A percentile compares a stretch with the other conserved stretches of the same genome.
phyloP scores from a whole-genome alignment of 2,797 vertebrate genomes.

The Pelodytes ibericus region DNA sequence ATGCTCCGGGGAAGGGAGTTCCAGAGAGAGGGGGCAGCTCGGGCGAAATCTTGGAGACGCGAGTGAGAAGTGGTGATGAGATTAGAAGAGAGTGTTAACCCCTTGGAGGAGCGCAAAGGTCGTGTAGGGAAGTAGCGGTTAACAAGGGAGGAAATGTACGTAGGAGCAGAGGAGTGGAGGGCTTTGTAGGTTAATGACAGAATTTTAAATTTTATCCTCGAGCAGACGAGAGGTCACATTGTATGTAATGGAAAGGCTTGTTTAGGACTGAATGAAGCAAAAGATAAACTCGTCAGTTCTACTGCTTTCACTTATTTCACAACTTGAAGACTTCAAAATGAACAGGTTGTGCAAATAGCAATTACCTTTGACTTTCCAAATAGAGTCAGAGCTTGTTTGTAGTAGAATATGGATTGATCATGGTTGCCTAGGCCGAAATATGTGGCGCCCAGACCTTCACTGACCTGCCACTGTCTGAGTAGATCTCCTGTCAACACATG shows the following conservation, averaged over 20 bases:
- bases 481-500: conserved; percentile 32
- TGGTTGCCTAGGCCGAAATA: conserved; percentile 40
- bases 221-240: no score
- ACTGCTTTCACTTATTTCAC: neutral
- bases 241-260: neutral
- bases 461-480: conserved; percentile 52
- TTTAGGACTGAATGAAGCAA: neutral
- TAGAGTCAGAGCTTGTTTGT: conserved; percentile 62
- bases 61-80: no score
- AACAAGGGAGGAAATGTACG: no score
- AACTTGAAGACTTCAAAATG: conserved; percentile 15
- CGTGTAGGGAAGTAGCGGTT: no score
- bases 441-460: conserved; percentile 35
- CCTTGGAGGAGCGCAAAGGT: no score
- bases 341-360: conserved; percentile 60
- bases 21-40: no score
- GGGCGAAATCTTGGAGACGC: no score
- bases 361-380: conserved; percentile 64
- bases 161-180: no score
- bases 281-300: neutral
- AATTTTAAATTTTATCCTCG: no score
- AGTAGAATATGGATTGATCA: conserved; percentile 43
- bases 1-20: no score
- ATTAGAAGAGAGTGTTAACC: no score
- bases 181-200: no score